phyloP scores from a whole-genome alignment of 2,113 vertebrate genomes.

The Silurus meridionalis region DNA sequence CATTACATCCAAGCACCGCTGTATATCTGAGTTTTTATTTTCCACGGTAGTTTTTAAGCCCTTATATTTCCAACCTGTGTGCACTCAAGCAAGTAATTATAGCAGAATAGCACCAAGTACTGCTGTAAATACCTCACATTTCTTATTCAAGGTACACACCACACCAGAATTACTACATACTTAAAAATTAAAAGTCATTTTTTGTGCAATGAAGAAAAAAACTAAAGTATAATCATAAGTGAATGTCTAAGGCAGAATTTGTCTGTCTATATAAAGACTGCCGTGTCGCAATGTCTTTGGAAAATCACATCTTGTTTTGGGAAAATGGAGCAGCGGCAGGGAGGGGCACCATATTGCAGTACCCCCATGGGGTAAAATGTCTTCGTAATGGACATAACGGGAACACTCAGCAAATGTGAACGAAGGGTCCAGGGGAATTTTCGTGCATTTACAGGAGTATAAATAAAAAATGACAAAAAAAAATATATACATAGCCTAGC shows the following conservation, averaged over 20 bases:
- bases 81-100: not conserved
- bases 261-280: not conserved
- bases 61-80: not conserved
- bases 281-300: not conserved
- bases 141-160: not conserved
- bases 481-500: not conserved
- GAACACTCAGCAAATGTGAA: constrained; percentile 5
- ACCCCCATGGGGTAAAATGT: constrained; percentile 27
- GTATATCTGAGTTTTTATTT: constrained; percentile 7
- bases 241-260: too few relatives aligned
- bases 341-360: constrained; percentile 6
- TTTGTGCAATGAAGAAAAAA: not conserved
- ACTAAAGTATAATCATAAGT: not conserved
- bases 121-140: not conserved
- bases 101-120: not conserved
- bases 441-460: constrained; percentile 21
- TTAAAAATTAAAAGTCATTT: not conserved
- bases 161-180: not conserved
- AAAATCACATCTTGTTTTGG: constrained; percentile 6
- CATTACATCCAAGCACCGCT: not conserved
- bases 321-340: constrained; percentile 12
- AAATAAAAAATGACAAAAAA: constrained; percentile 27
- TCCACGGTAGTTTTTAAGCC: not conserved
- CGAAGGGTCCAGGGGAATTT: constrained; percentile 5
- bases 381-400: constrained; percentile 15